phyloP scores from a whole-genome alignment of 2,797 vertebrate genomes.

The Microctenopoma lineatum region DNA sequence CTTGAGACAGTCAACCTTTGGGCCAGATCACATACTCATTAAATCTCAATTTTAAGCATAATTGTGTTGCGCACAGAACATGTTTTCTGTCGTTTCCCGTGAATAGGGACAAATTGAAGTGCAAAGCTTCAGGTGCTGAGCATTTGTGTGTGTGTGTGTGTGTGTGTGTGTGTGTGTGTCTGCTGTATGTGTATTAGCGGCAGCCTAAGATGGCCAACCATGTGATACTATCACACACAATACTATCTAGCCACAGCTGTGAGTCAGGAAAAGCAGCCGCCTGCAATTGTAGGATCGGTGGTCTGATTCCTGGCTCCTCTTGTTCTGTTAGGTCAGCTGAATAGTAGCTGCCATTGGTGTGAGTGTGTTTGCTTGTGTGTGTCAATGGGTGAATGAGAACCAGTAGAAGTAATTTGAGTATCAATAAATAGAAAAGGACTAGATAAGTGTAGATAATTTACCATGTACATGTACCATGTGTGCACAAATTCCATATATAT shows the following conservation, averaged over 20 bases:
- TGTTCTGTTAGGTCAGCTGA: too few relatives aligned
- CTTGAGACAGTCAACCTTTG: constrained; percentile 42
- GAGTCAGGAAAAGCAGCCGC: too few relatives aligned
- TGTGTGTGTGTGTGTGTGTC: neutral
- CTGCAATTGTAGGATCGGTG: too few relatives aligned
- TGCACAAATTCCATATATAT: constrained; percentile 2
- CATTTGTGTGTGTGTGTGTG: neutral
- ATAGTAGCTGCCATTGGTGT: too few relatives aligned
- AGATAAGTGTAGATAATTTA: too few relatives aligned
- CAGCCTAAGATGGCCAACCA: neutral
- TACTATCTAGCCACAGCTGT: too few relatives aligned
- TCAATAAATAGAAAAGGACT: too few relatives aligned
- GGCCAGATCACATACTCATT: constrained; percentile 64
- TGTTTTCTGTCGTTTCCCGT: constrained; percentile 17
- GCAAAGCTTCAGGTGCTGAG: constrained; percentile 14
- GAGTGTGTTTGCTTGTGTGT: too few relatives aligned
- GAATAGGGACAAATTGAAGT: constrained; percentile 31
- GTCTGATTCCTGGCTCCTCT: too few relatives aligned
- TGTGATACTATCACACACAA: too few relatives aligned
- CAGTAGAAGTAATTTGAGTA: too few relatives aligned
- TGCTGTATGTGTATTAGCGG: neutral
- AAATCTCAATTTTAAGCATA: constrained; percentile 65
- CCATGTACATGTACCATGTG: neutral
- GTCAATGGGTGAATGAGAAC: too few relatives aligned
- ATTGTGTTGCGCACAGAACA: constrained; percentile 39